Base-by-base conservation (phyloP, 2,888 invertebrate species). In the Pollenia griseotomentosa region DNA sequence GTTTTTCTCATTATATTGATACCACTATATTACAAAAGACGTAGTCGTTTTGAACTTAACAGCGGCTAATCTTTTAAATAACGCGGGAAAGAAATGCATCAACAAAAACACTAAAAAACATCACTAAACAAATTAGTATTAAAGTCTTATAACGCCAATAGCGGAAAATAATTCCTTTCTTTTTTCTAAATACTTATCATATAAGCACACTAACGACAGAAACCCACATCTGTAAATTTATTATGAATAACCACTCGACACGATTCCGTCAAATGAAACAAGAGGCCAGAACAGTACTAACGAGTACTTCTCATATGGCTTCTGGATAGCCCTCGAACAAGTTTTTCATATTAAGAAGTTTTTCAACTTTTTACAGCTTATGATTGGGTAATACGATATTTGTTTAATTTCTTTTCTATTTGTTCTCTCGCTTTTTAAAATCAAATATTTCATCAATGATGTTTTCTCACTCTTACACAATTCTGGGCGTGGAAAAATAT, bases 191-290 rank as follows among this genome's bases (percentile, higher is more conserved):
- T 83, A 71, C 65, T 63, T 79, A 48, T 68, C 61, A 78, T 91
- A 91, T 90, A 90, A 90, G 90, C 90, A 92, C 89, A 91, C 90
- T 89, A 89, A 91, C 90, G 84, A 84, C 84, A 85, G 87, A 90
- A 89, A 89, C 92, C 91, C 92, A 92, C 92, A 91, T 91, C 91
- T 92, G 92, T 92, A 91, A 93, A 93, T 93, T 93, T 93, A 93
- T 93, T 93, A 93, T 93, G 92, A 93, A 93, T 93, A 93, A 93
- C 93, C 93, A 93, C 93, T 93, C 93, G 93, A 93, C 93, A 93
- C 93, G 93, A 93, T 93, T 93, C 93, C 93, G 93, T 93, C 93
- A 93, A 93, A 93, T 93, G 93, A 93, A 93, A 93, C 93, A 93
- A 93, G 93, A 93, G 93, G 93, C 93, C 93, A 93, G 93, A 93